These are phyloP conservation scores for Alfaro cultratus DNA, from an alignment of 2,797 vertebrate genomes.

Conservation along the genomic window DNA sequence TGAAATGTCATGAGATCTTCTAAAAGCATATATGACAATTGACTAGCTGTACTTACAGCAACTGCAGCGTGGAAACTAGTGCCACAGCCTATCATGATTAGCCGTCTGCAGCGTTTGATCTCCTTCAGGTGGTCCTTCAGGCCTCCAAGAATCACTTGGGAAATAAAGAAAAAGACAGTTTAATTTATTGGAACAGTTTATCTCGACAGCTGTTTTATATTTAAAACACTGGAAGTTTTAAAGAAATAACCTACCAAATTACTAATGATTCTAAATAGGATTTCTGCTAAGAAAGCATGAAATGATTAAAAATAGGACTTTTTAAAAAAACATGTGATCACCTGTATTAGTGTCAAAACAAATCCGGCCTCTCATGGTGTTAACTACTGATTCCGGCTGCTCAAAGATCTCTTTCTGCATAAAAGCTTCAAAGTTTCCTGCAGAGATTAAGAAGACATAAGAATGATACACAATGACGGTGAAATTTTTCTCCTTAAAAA, in stretches of 20 bases:
- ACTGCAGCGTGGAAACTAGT: slow-evolving; percentile 95
- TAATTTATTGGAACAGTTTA: neutral
- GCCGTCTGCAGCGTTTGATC: slow-evolving; percentile 90
- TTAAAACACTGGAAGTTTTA: neutral
- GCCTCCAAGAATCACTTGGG: slow-evolving; percentile 90
- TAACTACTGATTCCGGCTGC: slow-evolving; percentile 95
- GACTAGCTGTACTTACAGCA: slow-evolving; percentile 83
- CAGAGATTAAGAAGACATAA: slow-evolving; percentile 6
- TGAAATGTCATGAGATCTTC: neutral
- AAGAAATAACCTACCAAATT: neutral
- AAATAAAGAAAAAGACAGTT: slow-evolving; percentile 9
- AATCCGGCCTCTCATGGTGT: slow-evolving; percentile 96
- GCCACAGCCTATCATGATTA: slow-evolving; percentile 94
- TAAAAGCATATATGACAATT: neutral
- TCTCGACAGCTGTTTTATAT: neutral
- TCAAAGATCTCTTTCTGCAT: slow-evolving; percentile 99
- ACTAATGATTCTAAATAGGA: neutral
- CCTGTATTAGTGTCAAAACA: slow-evolving; percentile 91
- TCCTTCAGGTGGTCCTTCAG: slow-evolving; percentile 95
- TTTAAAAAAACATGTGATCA: slow-evolving; percentile 48
- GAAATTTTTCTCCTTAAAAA: neutral
- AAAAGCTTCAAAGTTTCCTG: slow-evolving; percentile 95
- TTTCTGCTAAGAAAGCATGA: neutral
- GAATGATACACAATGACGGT: neutral
- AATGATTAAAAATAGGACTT: neutral